Conservation (phyloP, 2,113 vertebrate species). For the Dermatemys mawii region DNA sequence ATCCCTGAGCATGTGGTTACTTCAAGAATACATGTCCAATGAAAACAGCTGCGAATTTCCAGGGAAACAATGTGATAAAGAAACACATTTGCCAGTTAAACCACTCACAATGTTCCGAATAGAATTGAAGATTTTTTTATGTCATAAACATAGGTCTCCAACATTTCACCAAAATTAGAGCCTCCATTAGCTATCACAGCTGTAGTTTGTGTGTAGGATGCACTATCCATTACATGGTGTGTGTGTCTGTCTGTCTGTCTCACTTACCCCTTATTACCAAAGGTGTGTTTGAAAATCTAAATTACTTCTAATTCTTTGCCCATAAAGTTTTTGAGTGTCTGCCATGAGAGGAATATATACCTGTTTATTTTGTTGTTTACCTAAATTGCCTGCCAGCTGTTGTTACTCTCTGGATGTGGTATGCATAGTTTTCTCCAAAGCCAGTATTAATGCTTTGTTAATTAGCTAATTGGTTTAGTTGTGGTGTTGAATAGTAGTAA, state of each 20-base stretch:
- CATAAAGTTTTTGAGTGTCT: neutral
- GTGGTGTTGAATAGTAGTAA: neutral
- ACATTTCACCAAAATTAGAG: neutral
- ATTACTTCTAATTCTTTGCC: neutral
- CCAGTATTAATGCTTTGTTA: neutral
- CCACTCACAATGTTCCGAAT: neutral
- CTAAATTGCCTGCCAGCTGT: neutral
- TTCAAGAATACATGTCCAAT: neutral
- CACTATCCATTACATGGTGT: conserved; percentile 16
- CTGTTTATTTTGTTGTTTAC: neutral
- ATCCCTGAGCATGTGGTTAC: fast-evolving
- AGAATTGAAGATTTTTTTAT: neutral
- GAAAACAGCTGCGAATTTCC: neutral
- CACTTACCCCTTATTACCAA: neutral
- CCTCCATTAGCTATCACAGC: neutral
- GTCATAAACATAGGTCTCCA: neutral
- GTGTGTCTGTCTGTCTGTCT: neutral
- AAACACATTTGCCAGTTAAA: neutral
- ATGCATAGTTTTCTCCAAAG: neutral
- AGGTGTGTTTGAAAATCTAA: fast-evolving
- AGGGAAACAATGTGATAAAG: neutral
- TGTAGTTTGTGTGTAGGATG: neutral
- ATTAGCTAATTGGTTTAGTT: neutral
- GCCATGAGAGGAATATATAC: neutral
- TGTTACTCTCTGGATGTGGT: neutral